These are phyloP conservation scores for Octopus bimaculoides DNA, from an alignment of 1,140 invertebrate species.

Conservation along the genomic window DNA sequence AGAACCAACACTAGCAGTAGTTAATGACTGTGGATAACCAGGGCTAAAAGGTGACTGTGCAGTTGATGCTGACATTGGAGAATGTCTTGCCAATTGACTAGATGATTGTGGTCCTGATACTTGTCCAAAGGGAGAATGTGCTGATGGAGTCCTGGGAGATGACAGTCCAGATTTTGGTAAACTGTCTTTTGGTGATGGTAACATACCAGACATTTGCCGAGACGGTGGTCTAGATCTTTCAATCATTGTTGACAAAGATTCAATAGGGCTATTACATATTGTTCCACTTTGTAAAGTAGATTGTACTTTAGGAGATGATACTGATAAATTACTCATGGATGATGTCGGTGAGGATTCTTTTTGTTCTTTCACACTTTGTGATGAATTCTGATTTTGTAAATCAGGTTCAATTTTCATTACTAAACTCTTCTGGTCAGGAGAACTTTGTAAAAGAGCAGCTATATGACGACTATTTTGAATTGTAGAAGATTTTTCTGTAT, in stretches of 20 bases:
- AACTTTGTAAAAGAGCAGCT: constrained; percentile 39
- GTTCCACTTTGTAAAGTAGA: neutral
- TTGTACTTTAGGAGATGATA: constrained; percentile 1
- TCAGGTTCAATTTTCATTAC: neutral
- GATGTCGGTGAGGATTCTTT: neutral
- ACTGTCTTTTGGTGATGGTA: constrained; percentile 14
- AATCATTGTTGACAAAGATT: neutral
- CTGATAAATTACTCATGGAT: neutral
- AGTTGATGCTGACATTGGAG: constrained; percentile 55
- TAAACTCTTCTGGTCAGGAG: constrained; percentile 8
- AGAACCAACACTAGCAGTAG: neutral
- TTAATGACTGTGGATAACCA: neutral
- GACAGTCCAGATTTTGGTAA: constrained; percentile 29
- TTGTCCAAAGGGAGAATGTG: constrained; percentile 37
- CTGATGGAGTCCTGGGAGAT: constrained; percentile 45
- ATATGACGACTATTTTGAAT: constrained; percentile 31
- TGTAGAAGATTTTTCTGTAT: constrained; percentile 51
- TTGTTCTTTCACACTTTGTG: neutral
- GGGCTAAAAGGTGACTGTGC: constrained; percentile 35
- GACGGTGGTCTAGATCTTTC: constrained; percentile 8
- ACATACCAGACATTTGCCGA: neutral
- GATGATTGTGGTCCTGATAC: constrained; percentile 20
- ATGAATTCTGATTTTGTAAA: neutral
- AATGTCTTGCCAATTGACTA: constrained; percentile 26
- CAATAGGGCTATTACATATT: neutral